phyloP scores from a whole-genome alignment of 2,888 invertebrate species.

The Timema podura region DNA sequence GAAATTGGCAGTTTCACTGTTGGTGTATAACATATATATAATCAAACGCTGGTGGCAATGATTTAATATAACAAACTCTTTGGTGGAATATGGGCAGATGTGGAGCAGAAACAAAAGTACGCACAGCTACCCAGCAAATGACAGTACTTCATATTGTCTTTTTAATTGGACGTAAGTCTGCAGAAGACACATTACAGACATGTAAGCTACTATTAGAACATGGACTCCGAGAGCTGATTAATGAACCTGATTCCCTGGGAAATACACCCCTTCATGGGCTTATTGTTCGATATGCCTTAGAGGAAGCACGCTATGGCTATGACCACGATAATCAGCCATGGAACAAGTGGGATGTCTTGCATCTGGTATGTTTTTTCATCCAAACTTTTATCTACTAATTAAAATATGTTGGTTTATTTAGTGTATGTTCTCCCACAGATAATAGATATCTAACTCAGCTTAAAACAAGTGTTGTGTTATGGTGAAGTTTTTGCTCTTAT shows the following conservation, averaged over 20 bases:
- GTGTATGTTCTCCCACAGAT: too few relatives aligned
- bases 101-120: slow-evolving; percentile 66
- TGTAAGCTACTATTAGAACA: slow-evolving; percentile 65
- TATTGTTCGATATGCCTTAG: slow-evolving; percentile 61
- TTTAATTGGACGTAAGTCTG: slow-evolving; percentile 63
- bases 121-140: slow-evolving; percentile 68
- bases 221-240: slow-evolving; percentile 68
- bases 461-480: too few relatives aligned
- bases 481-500: too few relatives aligned
- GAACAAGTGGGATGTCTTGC: slow-evolving; percentile 72
- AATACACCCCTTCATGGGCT: slow-evolving; percentile 69
- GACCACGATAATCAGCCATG: slow-evolving; percentile 53
- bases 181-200: slow-evolving; percentile 66
- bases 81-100: slow-evolving; percentile 41
- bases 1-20: too few relatives aligned
- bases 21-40: too few relatives aligned
- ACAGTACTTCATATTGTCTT: slow-evolving; percentile 65
- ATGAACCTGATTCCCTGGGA: slow-evolving; percentile 61
- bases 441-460: too few relatives aligned
- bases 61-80: too few relatives aligned
- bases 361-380: slow-evolving; percentile 49
- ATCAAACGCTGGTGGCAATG: too few relatives aligned
- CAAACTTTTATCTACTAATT: too few relatives aligned
- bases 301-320: slow-evolving; percentile 63
- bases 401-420: too few relatives aligned